Evolutionary conservation across 2,888 invertebrate species (phyloP).

Genomic region (Pyrgus malvae): DNA sequence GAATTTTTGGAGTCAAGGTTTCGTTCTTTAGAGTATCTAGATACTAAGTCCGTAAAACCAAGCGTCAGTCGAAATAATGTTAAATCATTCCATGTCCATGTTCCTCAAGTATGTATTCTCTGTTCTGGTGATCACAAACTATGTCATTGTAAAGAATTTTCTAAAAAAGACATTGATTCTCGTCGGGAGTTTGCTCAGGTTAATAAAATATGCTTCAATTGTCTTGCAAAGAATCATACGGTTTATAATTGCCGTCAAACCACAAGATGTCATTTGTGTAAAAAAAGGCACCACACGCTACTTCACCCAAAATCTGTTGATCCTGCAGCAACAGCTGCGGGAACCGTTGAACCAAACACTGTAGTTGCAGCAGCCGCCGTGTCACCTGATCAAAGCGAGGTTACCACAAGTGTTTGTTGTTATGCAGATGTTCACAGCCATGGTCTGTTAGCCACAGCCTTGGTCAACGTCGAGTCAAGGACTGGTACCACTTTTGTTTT

Average conservation of each 20-base stretch:
- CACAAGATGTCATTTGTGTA: conserved; percentile 15
- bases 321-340: conserved; percentile 82
- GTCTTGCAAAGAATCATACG: conserved; percentile 4
- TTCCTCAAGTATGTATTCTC: conserved; percentile 8
- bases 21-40: conserved; percentile 18
- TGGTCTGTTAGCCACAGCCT: conserved; percentile 17
- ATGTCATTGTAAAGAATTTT: conserved; percentile 12
- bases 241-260: conserved; percentile 14
- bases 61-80: not conserved
- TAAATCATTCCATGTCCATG: conserved; percentile 7
- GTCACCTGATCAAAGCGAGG: conserved; percentile 4
- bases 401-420: conserved; percentile 11
- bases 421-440: conserved; percentile 17
- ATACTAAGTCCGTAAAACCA: conserved; percentile 2
- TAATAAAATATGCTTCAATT: conserved; percentile 12
- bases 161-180: conserved; percentile 6
- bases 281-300: conserved; percentile 79
- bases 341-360: not conserved
- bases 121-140: conserved; percentile 12
- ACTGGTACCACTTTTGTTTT: conserved; percentile 15
- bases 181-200: conserved; percentile 8
- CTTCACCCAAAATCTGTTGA: conserved; percentile 84
- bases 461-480: conserved; percentile 23
- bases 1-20: conserved; percentile 24
- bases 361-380: not conserved